Evolutionary conservation across 1,140 invertebrate species (phyloP).

Genomic region (Drosophila ananassae): DNA sequence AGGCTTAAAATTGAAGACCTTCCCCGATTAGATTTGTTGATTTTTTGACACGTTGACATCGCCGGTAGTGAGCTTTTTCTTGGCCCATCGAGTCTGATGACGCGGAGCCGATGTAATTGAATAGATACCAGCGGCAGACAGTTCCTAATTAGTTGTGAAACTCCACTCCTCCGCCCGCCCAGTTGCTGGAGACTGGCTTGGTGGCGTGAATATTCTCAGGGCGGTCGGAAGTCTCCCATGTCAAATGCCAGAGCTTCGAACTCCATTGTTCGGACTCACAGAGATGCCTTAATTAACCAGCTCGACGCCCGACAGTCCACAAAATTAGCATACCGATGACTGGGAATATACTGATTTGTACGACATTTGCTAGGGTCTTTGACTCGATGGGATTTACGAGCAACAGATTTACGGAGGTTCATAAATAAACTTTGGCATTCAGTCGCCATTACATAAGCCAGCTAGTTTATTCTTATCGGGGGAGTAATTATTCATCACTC

Average conservation of each 20-base stretch:
- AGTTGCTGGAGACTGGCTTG: conserved; percentile 17
- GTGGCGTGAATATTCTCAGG: conserved; percentile 47
- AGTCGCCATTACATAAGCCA: not conserved
- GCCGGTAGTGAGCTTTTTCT: not conserved
- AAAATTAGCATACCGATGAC: conserved; percentile 31
- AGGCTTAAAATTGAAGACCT: no score
- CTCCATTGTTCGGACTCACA: conserved; percentile 44
- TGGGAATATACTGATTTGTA: conserved; percentile 19
- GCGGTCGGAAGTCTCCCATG: conserved; percentile 51
- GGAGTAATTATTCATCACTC: conserved; percentile 28
- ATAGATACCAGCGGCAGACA: conserved; percentile 42
- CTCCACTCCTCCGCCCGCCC: conserved; percentile 16
- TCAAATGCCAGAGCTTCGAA: conserved; percentile 53
- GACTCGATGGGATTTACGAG: conserved; percentile 14
- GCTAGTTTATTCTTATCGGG: conserved; percentile 14
- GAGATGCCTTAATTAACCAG: conserved; percentile 43
- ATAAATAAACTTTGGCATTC: not conserved
- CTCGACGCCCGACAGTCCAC: conserved; percentile 2
- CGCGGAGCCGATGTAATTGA: conserved; percentile 49
- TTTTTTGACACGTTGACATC: not conserved
- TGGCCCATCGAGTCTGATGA: conserved; percentile 14
- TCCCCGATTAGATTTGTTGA: no score
- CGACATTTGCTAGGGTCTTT: conserved; percentile 29
- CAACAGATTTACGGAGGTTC: not conserved
- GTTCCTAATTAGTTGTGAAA: conserved; percentile 66